Evolutionary conservation across 1,140 invertebrate genomes (phyloP), one percentile per base, ranked within the genome.

Genomic region (Drosophila lacteicornis): DNA sequence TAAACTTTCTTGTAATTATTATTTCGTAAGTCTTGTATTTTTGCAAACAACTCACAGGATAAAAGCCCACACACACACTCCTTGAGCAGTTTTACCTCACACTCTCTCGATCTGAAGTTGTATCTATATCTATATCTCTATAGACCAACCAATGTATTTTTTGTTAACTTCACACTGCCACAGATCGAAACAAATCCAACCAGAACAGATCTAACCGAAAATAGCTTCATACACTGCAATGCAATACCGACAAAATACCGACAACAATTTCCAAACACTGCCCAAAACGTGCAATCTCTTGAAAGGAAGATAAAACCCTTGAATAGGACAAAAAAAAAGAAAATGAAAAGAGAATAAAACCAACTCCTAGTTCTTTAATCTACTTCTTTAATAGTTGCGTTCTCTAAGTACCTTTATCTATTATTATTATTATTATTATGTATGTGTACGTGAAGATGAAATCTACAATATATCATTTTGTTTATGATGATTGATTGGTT

Each of bases 371-470:
- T 79, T 90, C 80, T 82, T 79, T 79, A 82, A 67, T 88, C 82
- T 80, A 74, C 56, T 73, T 87, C 61, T 80, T 80, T 80, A 80
- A 59, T 87, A 87, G 69, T 88, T 88, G 80, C 78, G 84, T 90
- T 90, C 85, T 90, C 85, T 88, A 90, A 88, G 84, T 88, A 90
- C 85, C 85, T 88, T 88, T 88, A 84, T 83, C 83, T 75, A 82
- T 80, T 80, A 79, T 79, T 70, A 79, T 65, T 75, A 75, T 77
- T 75, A 76, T 78, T 68, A 80, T 79, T 68, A 55, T 58, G 53
- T 69, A 82, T 73, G 75, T 79, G 65, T 82, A 82, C 80, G 73
- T 84, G 66, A 68, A 77, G 55, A 75, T 70, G 66, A 80, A 76
- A 61, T 78, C 57, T 70, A 75, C 57, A 68, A 75, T 61, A 74